Evolutionary conservation across 2,113 vertebrate species (phyloP), one percentile per base, ranked within the genome.

Genomic region (Malurus elegans): DNA sequence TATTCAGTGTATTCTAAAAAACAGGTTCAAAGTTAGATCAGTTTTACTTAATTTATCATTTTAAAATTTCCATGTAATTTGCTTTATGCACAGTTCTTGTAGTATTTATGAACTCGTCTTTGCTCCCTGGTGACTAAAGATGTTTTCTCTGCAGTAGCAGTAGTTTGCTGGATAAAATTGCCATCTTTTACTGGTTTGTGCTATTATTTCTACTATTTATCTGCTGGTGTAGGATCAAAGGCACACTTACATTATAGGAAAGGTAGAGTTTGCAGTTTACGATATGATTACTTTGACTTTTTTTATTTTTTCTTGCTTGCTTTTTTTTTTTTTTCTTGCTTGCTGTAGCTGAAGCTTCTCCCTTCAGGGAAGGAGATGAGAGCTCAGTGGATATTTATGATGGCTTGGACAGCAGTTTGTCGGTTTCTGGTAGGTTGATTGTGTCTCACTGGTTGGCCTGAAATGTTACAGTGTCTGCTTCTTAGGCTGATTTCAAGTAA

Each of bases 321-420:
- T 56, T 31, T 21, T 93, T 76, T 10, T 88, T 83, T 14, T 40
- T 8, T 7, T 71, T 5, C 20, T 91, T 80, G 5, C 20, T 93
- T 87, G 5, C 20, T 93, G 86, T 95, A 95, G 74, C 94, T 93
- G 53, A 95, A 98, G 97, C 90, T 93, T 98, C 98, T 65, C 97
- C 98, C 91, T 97, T 97, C 90, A 97, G 90, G 95, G 97, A 98
- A 92, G 96, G 89, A 90, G 98, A 98, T 93, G 99, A 99, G 95
- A 98, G 98, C 76, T 99, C 99, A 14, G 97, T 99, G 97, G 99
- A 99, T 97, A 99, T 99, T 95, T 99, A 99, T 16, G 99, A 98
- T 92, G 99, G 98, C n/a, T 97, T 99, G 97, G 99, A 98, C 90
- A 97, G 34, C 76, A 72, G 95, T 78, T 61, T 91, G 82, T 25